Evolutionary conservation across 1,140 invertebrate genomes (phyloP), one percentile per base, ranked within the genome.

Genomic region (Pseudomyrmex gracilis): DNA sequence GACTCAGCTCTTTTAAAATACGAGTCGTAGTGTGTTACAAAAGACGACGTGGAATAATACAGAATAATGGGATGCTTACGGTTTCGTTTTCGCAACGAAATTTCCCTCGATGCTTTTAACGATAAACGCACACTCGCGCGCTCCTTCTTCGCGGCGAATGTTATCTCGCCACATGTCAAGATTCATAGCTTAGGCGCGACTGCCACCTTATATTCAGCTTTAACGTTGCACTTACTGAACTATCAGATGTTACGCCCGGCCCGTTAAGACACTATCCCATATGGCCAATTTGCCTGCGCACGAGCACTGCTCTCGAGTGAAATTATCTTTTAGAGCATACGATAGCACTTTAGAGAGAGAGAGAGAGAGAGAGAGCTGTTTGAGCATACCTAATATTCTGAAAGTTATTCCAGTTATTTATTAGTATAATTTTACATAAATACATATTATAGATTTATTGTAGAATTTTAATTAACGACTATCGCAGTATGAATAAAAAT

Each of bases 41-140:
- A 43, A n/a, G 83, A 84, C 45, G 2, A 87, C 22, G 82, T 7
- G 9, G 22, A 47, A 55, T 55, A 49, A 66, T 55, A 55, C 24
- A 24, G 13, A 49, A 67, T 53, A 53, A 77, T 43, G 34, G 43
- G 22, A 67, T 47, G 60, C 73, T 71, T 77, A 85, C 76, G 70
- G 85, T 88, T 82, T 85, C 85, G 66, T 73, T 82, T 73, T 55
- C 53, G 55, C 13, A 24, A 70, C 43, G 71, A 86, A 90, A 90
- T 90, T 90, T 87, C 85, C 85, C 85, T 84, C 82, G 87, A 87
- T 89, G 90, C 89, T 89, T 90, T 90, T 90, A 90, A 90, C 89
- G 90, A 90, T 90, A 90, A 90, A 90, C 80, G 74, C 77, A 47
- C 43, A 3, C 12, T 34, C 20, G 78, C 51, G 57, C 66, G 57